Base-by-base conservation (phyloP, 92 coral and sea anemone genomes). In the Virgularia gustaviana region DNA sequence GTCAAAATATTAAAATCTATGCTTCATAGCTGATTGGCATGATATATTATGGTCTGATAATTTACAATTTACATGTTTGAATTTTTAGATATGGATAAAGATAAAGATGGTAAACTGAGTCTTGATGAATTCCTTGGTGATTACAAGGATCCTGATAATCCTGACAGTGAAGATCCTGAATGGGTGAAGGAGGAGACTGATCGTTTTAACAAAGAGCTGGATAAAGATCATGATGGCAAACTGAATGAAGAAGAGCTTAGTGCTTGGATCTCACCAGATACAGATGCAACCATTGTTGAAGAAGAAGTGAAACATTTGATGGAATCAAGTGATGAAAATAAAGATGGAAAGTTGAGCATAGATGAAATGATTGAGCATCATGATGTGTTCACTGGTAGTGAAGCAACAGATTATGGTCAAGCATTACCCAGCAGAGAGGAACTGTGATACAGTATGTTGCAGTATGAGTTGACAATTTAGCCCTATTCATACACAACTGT, bases 371-470 rank as follows among this genome's bases (percentile, higher is more conserved):
- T 81, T 18, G 76, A 75, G n/a, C 82, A 91, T 75, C 89, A 91
- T 63, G 99, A 89, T 33, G 81, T 86, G 19, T 94, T 94, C 81
- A 96, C 90, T 28, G 99, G 99, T 27, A 94, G 99, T 44, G 99
- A 94, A 55, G 99, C 96, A 9, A 94, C 99, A 15, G 99, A 94
- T 70, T 91, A 91, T 86, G 97, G 97, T 6, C 89, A 88, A 37
- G 97, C 97, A 32, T 73, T 91, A 32, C 97, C 97, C 1, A 52
- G 5, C 30, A 68, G 51, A 33, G 75, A 49, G 0, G 75, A 68
- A 49, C 60, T 68, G 12, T 68, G 36, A 45, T 37, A 12, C 5
- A n/a, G n/a, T 11, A 8, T 24, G 2, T 25, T 25, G 2, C 11
- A 57, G 66, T n/a, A 31, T 60, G n/a, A n/a, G n/a, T n/a, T n/a